These are phyloP conservation scores for Bovichtus diacanthus DNA, from an alignment of 2,797 vertebrate genomes.

Conservation along the genomic window DNA sequence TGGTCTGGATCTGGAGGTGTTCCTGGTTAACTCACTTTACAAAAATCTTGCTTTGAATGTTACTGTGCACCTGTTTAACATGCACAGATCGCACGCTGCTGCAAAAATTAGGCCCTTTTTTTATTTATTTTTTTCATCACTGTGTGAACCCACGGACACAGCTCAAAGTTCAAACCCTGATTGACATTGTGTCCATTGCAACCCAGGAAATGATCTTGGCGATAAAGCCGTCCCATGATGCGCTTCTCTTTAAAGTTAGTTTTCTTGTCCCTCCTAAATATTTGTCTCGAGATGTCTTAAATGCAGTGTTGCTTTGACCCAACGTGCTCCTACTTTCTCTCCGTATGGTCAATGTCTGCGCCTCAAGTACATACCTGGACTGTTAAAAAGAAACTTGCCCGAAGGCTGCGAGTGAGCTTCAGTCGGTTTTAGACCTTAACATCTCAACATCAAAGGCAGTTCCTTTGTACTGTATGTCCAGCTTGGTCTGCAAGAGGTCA, in stretches of 20 bases:
- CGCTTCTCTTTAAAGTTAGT: neutral
- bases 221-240: neutral
- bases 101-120: neutral
- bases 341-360: neutral
- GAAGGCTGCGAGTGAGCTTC: slow-evolving; percentile 43
- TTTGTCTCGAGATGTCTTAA: slow-evolving; percentile 8
- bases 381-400: slow-evolving; percentile 21
- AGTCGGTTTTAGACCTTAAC: slow-evolving; percentile 36
- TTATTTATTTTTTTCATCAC: neutral
- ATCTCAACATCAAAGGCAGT: slow-evolving; percentile 50
- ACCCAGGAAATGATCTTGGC: neutral
- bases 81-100: neutral
- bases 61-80: neutral
- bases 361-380: slow-evolving; percentile 5
- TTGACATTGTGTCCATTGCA: neutral
- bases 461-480: slow-evolving; percentile 36
- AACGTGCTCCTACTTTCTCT: neutral
- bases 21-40: neutral
- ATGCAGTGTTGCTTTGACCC: neutral
- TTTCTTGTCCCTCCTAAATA: neutral
- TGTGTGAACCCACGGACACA: neutral
- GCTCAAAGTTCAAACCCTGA: too few species aligned
- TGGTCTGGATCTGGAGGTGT: neutral
- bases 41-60: neutral
- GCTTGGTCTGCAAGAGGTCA: slow-evolving; percentile 52